Conservation (phyloP, 2,888 invertebrate species). For the Cactoblastis cactorum region DNA sequence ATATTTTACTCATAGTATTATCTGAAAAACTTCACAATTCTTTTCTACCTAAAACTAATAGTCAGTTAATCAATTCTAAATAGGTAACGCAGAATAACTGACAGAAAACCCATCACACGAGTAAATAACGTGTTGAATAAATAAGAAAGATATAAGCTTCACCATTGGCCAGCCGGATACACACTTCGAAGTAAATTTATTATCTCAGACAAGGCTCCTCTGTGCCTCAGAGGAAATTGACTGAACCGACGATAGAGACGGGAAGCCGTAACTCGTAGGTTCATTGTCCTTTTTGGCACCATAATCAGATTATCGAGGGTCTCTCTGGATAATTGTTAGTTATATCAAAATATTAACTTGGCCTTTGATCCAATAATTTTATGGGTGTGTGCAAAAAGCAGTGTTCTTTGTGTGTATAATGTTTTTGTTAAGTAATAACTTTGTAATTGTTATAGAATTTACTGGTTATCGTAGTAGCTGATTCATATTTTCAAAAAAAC, state of each 20-base stretch:
- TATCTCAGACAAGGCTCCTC: constrained; percentile 53
- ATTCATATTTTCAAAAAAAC: too few species aligned
- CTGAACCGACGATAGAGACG: constrained; percentile 60
- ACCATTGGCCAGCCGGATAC: constrained; percentile 9
- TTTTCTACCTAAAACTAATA: too few species aligned
- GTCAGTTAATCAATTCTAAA: too few species aligned
- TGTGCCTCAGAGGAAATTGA: constrained; percentile 71
- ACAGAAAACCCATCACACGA: too few species aligned
- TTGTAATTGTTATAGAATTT: too few species aligned
- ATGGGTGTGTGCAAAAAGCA: too few species aligned
- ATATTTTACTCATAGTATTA: too few species aligned
- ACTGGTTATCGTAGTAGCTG: too few species aligned
- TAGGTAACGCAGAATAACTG: too few species aligned
- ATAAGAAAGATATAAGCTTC: constrained; percentile 1
- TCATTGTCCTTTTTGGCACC: constrained; percentile 53
- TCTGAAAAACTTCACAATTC: too few species aligned
- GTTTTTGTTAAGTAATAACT: too few species aligned
- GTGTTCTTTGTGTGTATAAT: too few species aligned
- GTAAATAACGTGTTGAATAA: background rate
- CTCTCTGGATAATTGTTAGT: background rate
- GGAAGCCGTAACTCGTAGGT: constrained; percentile 60
- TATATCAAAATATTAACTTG: background rate
- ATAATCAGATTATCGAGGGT: constrained; percentile 50
- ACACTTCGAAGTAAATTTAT: constrained; percentile 56
- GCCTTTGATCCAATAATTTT: background rate